Evolutionary conservation across 2,797 vertebrate species (phyloP).

Genomic region (Acrocephalus scirpaceus): DNA sequence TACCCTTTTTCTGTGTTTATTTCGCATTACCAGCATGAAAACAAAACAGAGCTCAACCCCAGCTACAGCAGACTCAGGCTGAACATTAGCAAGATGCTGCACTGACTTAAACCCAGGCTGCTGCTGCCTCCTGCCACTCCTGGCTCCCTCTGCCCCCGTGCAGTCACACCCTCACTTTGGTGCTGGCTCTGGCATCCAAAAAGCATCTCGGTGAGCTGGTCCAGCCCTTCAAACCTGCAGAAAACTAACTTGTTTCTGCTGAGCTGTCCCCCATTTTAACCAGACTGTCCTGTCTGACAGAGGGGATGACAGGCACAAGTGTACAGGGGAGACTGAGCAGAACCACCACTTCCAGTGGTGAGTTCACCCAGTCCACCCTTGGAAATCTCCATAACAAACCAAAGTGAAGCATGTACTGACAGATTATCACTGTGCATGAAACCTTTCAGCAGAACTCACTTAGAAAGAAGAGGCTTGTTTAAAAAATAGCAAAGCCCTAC

Average conservation of each 20-base stretch:
- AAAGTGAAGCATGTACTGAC: neutral
- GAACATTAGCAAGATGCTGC: rapidly evolving
- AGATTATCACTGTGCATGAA: neutral
- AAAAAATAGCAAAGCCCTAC: neutral
- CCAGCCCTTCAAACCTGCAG: neutral
- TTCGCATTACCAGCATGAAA: neutral
- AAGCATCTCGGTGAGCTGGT: rapidly evolving
- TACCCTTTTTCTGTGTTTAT: too few species aligned
- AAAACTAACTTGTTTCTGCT: neutral
- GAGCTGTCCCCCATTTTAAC: neutral
- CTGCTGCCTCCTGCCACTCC: neutral
- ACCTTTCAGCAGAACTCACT: neutral
- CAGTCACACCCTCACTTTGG: neutral
- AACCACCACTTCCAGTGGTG: neutral
- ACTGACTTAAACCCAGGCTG: neutral
- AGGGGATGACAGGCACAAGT: neutral
- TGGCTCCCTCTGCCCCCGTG: neutral
- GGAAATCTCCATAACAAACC: neutral
- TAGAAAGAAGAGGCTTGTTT: neutral
- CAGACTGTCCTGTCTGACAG: neutral
- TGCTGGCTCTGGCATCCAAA: neutral
- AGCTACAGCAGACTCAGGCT: neutral
- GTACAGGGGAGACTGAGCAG: neutral
- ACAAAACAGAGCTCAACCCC: neutral
- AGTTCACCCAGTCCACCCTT: too few species aligned